phyloP scores from a whole-genome alignment of 2,113 vertebrate species.

The Crotalus tigris region DNA sequence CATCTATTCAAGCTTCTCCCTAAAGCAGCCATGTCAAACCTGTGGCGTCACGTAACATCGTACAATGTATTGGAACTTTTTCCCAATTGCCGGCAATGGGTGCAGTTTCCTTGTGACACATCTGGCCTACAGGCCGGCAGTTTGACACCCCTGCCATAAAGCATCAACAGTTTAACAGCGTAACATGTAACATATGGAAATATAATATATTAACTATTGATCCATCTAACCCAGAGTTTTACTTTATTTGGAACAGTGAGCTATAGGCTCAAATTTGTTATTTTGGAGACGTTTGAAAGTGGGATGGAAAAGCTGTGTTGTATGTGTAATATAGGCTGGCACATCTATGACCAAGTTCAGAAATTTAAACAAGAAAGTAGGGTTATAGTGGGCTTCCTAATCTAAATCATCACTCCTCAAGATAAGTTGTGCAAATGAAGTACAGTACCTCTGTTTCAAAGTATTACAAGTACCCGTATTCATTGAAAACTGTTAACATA shows the following conservation, averaged over 20 bases:
- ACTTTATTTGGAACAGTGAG: not conserved
- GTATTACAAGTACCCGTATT: not conserved
- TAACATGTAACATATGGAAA: not conserved
- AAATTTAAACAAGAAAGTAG: not conserved
- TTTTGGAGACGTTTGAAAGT: not conserved
- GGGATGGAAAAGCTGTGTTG: not conserved
- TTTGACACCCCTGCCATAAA: not conserved
- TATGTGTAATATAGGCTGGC: not conserved
- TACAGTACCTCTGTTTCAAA: not conserved
- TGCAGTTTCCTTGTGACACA: too few species aligned
- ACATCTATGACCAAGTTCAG: not conserved
- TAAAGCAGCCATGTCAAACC: not conserved
- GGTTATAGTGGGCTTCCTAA: not conserved
- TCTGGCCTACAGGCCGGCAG: too few species aligned
- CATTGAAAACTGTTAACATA: not conserved
- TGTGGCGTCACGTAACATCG: fast-evolving
- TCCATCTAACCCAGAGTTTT: not conserved
- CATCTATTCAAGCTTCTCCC: not conserved
- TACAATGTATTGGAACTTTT: too few species aligned
- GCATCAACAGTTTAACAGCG: not conserved
- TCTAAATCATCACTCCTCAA: not conserved
- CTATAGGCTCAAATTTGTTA: not conserved
- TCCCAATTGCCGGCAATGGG: too few species aligned
- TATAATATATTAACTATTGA: not conserved
- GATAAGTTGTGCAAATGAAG: not conserved